Evolutionary conservation across 2,797 vertebrate species (phyloP).

Genomic region (Microctenopoma lineatum): DNA sequence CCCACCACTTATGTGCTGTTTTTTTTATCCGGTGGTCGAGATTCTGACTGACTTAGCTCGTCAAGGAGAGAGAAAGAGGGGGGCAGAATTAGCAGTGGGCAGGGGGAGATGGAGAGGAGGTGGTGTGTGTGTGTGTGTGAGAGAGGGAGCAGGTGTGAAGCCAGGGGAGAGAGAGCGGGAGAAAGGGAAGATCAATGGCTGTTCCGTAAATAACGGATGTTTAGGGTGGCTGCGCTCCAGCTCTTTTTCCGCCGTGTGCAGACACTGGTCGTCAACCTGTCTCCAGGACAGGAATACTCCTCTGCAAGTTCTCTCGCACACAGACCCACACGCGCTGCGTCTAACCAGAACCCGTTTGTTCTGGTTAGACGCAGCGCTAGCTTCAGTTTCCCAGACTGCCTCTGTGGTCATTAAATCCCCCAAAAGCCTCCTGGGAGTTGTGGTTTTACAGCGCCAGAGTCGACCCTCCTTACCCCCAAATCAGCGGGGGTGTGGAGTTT

Average conservation of each 20-base stretch:
- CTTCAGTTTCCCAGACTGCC: slow-evolving; percentile 66
- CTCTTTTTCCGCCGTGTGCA: slow-evolving; percentile 62
- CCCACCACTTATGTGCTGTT: slow-evolving; percentile 15
- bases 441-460: slow-evolving; percentile 58
- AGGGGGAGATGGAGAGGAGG: slow-evolving; percentile 17
- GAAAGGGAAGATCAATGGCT: slow-evolving; percentile 72
- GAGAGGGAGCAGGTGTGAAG: slow-evolving; percentile 54
- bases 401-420: slow-evolving; percentile 69
- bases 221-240: slow-evolving; percentile 66
- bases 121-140: not conserved
- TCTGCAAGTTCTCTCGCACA: slow-evolving; percentile 25
- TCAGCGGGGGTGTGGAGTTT: slow-evolving; percentile 37
- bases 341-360: slow-evolving; percentile 46
- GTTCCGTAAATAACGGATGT: slow-evolving; percentile 79
- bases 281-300: slow-evolving; percentile 60
- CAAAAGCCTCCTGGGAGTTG: slow-evolving; percentile 57
- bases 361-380: slow-evolving; percentile 49
- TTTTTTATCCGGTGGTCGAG: slow-evolving; percentile 30
- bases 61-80: slow-evolving; percentile 2
- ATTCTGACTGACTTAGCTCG: slow-evolving; percentile 37
- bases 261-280: slow-evolving; percentile 79
- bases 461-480: not conserved
- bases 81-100: slow-evolving; percentile 13
- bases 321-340: slow-evolving; percentile 40
- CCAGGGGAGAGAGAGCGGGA: slow-evolving; percentile 22